Evolutionary conservation across 2,113 vertebrate species (phyloP).

Genomic region (Cervus canadensis): DNA sequence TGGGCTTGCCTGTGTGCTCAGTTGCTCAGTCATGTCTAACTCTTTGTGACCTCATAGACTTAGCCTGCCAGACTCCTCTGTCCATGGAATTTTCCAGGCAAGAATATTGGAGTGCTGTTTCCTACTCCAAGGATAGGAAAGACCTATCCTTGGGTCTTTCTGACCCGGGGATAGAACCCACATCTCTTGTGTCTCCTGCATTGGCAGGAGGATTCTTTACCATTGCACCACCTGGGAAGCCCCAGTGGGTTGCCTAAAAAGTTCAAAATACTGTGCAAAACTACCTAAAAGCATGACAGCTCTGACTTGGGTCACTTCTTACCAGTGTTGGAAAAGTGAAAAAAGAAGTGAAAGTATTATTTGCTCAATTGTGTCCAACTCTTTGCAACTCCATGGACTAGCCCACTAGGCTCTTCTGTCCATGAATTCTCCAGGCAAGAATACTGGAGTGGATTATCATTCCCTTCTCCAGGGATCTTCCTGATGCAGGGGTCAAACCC

Average conservation of each 20-base stretch:
- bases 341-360: background rate
- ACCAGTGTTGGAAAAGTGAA: background rate
- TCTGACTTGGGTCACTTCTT: background rate
- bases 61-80: background rate
- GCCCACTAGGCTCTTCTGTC: background rate
- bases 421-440: background rate
- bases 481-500: background rate
- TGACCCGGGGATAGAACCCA: background rate
- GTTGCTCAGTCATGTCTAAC: background rate
- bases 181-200: background rate
- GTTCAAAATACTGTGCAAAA: background rate
- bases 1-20: background rate
- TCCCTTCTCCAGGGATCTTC: background rate
- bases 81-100: background rate
- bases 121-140: background rate
- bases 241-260: background rate
- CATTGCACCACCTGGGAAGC: background rate
- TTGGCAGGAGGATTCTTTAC: background rate
- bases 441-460: background rate
- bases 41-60: background rate
- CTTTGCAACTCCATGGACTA: background rate
- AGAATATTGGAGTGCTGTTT: background rate
- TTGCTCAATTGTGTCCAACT: background rate
- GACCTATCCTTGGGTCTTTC: background rate
- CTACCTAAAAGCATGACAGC: background rate